These are phyloP conservation scores for Sebastes taczanowskii DNA, from an alignment of 2,797 vertebrate species.

Conservation along the genomic window DNA sequence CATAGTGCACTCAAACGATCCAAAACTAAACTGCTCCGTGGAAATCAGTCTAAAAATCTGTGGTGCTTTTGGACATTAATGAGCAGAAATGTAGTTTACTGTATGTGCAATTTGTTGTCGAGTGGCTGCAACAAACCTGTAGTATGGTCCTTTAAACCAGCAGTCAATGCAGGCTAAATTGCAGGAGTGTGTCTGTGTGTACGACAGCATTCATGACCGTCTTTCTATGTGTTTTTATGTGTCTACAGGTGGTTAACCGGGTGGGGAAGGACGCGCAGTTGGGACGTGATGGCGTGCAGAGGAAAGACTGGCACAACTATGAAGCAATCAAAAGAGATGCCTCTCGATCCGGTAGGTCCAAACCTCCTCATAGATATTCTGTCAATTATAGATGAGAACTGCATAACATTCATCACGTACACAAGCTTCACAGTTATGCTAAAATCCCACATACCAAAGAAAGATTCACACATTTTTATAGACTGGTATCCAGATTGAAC, in stretches of 20 bases:
- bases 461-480: not conserved
- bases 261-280: constrained; percentile 77
- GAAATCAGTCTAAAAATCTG: not conserved
- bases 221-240: not conserved
- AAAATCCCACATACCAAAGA: not conserved
- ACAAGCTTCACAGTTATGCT: not conserved
- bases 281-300: constrained; percentile 74
- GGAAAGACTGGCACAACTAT: constrained; percentile 95
- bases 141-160: not conserved
- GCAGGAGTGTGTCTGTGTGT: not conserved
- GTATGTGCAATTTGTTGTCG: not conserved
- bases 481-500: not conserved
- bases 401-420: not conserved
- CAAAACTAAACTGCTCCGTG: not conserved
- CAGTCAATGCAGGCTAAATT: too few species aligned
- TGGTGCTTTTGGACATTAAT: not conserved
- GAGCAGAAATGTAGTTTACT: not conserved
- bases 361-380: not conserved
- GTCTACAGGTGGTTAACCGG: constrained; percentile 80
- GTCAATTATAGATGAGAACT: not conserved
- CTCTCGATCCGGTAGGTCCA: constrained; percentile 84
- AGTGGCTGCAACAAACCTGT: not conserved
- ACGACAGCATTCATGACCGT: not conserved
- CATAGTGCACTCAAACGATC: not conserved
- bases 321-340: constrained; percentile 87